Conservation (phyloP, 2,888 invertebrate species). For the Arrhopalites spinosus region DNA sequence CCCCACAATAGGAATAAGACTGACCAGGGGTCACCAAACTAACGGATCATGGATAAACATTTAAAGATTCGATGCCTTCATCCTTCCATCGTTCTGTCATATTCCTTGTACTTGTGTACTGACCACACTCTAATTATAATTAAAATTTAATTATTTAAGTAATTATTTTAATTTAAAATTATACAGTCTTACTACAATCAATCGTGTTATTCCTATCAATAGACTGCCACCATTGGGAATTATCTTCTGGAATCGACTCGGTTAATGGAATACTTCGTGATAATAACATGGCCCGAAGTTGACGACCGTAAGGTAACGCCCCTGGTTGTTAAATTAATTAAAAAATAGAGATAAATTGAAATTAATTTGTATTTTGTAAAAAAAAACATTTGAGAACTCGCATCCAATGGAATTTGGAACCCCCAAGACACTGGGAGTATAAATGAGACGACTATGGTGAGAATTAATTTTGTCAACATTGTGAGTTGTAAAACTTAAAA, state of each 20-base stretch:
- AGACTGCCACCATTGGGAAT: conserved; percentile 48
- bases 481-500: too few species aligned
- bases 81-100: conserved; percentile 43
- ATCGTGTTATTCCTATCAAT: conserved; percentile 47
- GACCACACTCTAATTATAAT: conserved; percentile 50
- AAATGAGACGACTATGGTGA: background rate
- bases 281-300: conserved; percentile 40
- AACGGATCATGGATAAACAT: conserved; percentile 50
- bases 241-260: conserved; percentile 22
- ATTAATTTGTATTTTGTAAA: background rate
- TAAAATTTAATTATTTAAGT: background rate
- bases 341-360: too few species aligned
- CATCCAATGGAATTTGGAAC: background rate
- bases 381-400: background rate
- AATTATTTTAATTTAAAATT: background rate
- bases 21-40: conserved; percentile 47
- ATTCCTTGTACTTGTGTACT: conserved; percentile 26
- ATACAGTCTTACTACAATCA: conserved; percentile 48
- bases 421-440: background rate
- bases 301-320: conserved; percentile 43
- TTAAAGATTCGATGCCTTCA: conserved; percentile 43
- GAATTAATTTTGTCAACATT: too few species aligned
- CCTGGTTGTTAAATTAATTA: conserved; percentile 34
- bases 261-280: conserved; percentile 31
- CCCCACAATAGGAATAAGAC: conserved; percentile 45